Evolutionary conservation across 2,797 vertebrate genomes (phyloP).

Genomic region (Moxostoma hubbsi): DNA sequence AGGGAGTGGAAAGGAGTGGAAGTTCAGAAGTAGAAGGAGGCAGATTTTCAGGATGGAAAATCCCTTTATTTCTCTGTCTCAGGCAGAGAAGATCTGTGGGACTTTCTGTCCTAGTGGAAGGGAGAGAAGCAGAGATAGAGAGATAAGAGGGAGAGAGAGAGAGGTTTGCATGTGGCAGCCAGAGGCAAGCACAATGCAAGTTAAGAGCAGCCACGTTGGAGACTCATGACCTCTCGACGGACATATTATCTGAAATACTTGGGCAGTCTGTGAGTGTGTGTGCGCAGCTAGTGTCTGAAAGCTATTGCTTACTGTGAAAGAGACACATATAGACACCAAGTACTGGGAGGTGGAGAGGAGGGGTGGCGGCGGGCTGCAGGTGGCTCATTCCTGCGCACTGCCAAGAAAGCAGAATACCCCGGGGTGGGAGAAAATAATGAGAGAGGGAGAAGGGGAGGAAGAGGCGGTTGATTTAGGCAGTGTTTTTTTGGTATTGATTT

Average conservation of each 20-base stretch:
- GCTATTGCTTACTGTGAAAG: conserved; percentile 51
- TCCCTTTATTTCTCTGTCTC: conserved; percentile 56
- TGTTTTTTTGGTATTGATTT: conserved; percentile 57
- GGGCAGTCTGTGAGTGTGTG: conserved; percentile 46
- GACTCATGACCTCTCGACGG: conserved; percentile 37
- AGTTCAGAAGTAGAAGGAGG: conserved; percentile 55
- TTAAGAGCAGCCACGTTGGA: conserved; percentile 38
- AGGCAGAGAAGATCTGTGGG: conserved; percentile 59
- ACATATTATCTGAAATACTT: conserved; percentile 56
- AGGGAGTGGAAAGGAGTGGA: conserved; percentile 22
- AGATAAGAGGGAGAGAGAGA: conserved; percentile 36
- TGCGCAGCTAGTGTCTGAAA: conserved; percentile 44
- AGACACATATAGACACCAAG: conserved; percentile 37
- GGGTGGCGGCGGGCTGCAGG: conserved; percentile 72
- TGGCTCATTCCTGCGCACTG: conserved; percentile 76
- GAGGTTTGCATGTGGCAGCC: conserved; percentile 49
- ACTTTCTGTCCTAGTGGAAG: conserved; percentile 60
- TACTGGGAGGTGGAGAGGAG: conserved; percentile 50
- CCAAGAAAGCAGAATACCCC: conserved; percentile 80
- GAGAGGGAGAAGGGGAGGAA: conserved; percentile 64
- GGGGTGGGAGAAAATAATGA: conserved; percentile 77
- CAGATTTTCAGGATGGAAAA: conserved; percentile 73
- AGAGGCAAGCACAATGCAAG: conserved; percentile 46
- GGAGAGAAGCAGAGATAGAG: conserved; percentile 32
- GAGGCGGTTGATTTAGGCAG: conserved; percentile 50